Conservation (phyloP, 2,888 invertebrate genomes). For the Ophion slaviceki region DNA sequence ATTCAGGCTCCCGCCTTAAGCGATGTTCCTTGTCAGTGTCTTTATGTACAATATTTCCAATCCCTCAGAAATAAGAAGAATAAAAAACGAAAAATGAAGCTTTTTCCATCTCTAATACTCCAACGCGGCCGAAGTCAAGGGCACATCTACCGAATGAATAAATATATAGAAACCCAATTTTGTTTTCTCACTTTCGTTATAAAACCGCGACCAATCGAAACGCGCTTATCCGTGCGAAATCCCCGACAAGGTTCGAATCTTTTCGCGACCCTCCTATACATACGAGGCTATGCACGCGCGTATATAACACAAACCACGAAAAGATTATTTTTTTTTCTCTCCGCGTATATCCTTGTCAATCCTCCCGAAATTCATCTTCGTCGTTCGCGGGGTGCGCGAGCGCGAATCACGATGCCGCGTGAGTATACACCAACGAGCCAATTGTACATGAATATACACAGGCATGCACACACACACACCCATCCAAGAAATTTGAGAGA, state of each 20-base stretch:
- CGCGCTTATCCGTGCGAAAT: not conserved
- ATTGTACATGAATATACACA: not conserved
- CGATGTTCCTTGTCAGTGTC: too few species aligned
- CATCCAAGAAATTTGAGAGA: not conserved
- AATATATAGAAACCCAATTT: not conserved
- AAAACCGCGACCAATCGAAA: not conserved
- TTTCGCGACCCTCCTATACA: not conserved
- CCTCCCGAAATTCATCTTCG: constrained; percentile 21
- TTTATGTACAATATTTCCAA: too few species aligned
- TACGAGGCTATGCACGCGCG: not conserved
- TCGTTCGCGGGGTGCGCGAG: not conserved
- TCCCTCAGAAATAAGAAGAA: too few species aligned
- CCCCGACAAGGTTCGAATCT: not conserved
- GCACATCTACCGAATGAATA: not conserved
- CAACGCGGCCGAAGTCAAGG: too few species aligned
- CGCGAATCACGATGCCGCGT: constrained; percentile 14
- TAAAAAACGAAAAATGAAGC: too few species aligned
- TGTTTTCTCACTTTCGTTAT: not conserved
- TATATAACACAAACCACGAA: not conserved
- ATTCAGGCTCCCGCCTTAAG: too few species aligned
- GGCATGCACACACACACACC: not conserved
- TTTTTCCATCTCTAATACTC: too few species aligned
- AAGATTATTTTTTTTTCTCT: not conserved
- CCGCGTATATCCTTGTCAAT: not conserved
- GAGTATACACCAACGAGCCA: not conserved